These are phyloP conservation scores for Pygmarrhopalites habei DNA, from an alignment of 1,140 invertebrate species.

Conservation along the genomic window DNA sequence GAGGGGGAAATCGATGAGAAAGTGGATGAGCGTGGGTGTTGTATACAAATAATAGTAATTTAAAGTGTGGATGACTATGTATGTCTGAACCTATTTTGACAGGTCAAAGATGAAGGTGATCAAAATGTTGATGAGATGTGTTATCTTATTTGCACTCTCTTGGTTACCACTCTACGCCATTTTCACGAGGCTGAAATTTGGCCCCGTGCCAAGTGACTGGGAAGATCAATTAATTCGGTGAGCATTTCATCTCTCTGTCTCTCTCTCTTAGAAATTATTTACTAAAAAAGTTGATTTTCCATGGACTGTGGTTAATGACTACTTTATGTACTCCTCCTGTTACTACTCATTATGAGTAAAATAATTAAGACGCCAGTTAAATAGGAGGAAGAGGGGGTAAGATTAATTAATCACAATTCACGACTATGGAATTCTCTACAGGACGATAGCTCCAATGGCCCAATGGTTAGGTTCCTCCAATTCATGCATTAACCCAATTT, in stretches of 20 bases:
- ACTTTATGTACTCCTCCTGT: neutral
- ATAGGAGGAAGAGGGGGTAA: too few relatives aligned
- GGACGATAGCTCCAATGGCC: slow-evolving; percentile 48
- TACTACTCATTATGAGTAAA: too few relatives aligned
- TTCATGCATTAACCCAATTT: slow-evolving; percentile 40
- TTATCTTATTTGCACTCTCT: slow-evolving; percentile 52
- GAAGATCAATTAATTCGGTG: slow-evolving; percentile 38
- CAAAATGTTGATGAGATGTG: slow-evolving; percentile 55
- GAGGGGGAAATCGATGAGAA: too few relatives aligned
- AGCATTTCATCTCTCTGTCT: too few relatives aligned
- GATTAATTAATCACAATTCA: too few relatives aligned
- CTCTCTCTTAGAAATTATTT: too few relatives aligned
- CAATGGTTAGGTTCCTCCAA: slow-evolving; percentile 54
- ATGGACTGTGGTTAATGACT: neutral
- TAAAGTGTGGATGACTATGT: too few relatives aligned
- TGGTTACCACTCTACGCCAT: slow-evolving; percentile 55
- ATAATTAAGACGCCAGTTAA: too few relatives aligned
- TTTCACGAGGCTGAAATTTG: slow-evolving; percentile 43
- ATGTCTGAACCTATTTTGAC: too few relatives aligned
- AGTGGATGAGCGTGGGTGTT: too few relatives aligned
- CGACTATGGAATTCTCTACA: too few relatives aligned
- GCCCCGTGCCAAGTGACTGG: slow-evolving; percentile 34
- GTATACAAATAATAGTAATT: too few relatives aligned
- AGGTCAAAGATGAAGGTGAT: slow-evolving; percentile 49
- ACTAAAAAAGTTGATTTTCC: slow-evolving; percentile 38